These are phyloP conservation scores for Mareca penelope DNA, from an alignment of 2,797 vertebrate species.

Conservation along the genomic window DNA sequence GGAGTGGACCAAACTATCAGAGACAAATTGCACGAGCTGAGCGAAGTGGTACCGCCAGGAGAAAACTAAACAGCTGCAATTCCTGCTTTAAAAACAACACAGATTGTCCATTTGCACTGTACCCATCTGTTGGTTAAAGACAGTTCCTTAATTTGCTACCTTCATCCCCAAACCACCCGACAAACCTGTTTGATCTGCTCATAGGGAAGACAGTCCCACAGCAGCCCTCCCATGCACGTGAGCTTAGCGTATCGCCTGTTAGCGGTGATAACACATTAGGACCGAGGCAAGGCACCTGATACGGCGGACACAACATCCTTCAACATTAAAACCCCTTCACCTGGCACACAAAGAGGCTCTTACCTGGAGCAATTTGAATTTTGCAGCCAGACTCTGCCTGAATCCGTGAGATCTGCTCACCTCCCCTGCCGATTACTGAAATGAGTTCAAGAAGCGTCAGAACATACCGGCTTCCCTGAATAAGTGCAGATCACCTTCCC, in stretches of 20 bases:
- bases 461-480: not conserved
- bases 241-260: not conserved
- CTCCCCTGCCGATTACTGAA: slow-evolving; percentile 97
- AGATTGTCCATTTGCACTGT: not conserved
- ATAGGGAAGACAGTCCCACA: not conserved
- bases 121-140: not conserved
- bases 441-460: slow-evolving; percentile 67
- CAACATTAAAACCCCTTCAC: not conserved
- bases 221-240: not conserved
- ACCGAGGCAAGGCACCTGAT: not conserved
- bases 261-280: fast-evolving
- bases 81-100: not conserved
- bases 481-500: slow-evolving; percentile 6
- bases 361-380: slow-evolving; percentile 98
- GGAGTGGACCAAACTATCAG: not conserved
- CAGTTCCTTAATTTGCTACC: not conserved
- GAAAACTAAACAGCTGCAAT: not conserved
- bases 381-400: slow-evolving; percentile 98
- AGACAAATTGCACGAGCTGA: not conserved
- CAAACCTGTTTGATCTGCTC: not conserved
- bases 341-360: slow-evolving; percentile 2
- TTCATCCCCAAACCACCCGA: not conserved
- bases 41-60: not conserved
- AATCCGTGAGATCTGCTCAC: slow-evolving; percentile 98
- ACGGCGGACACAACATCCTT: not conserved